A percentile compares a stretch with the other conserved stretches of the same genome.
These are phyloP conservation scores for Sebastes ruberrimus DNA, from an alignment of 2,797 vertebrate species.

Conservation along the genomic window DNA sequence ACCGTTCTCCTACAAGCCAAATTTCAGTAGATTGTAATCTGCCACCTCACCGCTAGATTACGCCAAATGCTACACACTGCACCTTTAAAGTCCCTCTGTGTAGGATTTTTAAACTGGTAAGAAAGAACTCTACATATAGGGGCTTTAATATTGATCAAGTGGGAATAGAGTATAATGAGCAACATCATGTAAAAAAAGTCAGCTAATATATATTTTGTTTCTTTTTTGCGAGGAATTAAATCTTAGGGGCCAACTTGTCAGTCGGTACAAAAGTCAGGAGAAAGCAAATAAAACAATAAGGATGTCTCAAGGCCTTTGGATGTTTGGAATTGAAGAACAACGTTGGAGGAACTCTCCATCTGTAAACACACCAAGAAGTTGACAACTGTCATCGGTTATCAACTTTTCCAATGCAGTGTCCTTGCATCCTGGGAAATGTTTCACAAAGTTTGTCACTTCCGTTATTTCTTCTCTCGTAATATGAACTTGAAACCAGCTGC, in stretches of 20 bases:
- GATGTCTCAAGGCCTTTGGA: conserved; percentile 8
- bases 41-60: not conserved
- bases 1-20: too few relatives aligned
- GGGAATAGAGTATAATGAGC: not conserved
- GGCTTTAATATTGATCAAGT: not conserved
- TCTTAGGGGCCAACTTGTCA: conserved; percentile 8
- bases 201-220: not conserved
- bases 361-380: not conserved
- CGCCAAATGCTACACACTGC: too few relatives aligned
- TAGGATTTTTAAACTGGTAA: too few relatives aligned
- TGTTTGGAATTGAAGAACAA: not conserved
- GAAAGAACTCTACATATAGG: not conserved
- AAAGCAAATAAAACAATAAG: conserved; percentile 31
- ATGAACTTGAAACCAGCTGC: conserved; percentile 34
- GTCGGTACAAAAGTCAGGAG: conserved; percentile 36
- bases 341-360: not conserved
- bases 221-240: not conserved
- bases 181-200: not conserved
- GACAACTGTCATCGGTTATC: not conserved
- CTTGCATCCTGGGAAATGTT: not conserved
- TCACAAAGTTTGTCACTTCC: not conserved
- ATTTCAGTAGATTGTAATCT: too few relatives aligned
- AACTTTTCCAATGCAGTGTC: not conserved
- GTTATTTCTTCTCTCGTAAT: not conserved
- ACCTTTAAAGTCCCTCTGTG: not conserved